A percentile compares a stretch with the other conserved stretches of the same genome.
These are phyloP conservation scores for Liposcelis brunnea DNA, from an alignment of 2,888 invertebrate species.

Conservation along the genomic window DNA sequence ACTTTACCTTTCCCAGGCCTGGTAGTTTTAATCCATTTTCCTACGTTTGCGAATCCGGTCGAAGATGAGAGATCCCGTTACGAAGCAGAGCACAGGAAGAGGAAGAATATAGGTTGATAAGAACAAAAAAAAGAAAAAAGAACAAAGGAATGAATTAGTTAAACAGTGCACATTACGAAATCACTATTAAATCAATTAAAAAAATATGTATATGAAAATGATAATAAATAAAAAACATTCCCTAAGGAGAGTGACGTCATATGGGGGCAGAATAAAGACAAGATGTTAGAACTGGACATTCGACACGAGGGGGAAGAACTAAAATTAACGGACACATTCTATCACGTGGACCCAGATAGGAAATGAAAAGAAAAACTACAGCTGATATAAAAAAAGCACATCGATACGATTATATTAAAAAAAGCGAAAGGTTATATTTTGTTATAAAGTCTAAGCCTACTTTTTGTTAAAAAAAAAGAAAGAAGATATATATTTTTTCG, in stretches of 20 bases:
- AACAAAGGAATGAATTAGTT: slow-evolving; percentile 8
- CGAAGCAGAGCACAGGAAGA: slow-evolving; percentile 4
- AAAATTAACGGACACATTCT: too few relatives aligned
- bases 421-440: too few relatives aligned
- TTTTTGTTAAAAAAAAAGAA: neutral
- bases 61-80: neutral
- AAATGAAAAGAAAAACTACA: too few relatives aligned
- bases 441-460: too few relatives aligned
- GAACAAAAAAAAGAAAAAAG: slow-evolving; percentile 7
- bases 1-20: slow-evolving; percentile 3
- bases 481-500: slow-evolving; percentile 5
- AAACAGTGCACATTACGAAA: slow-evolving; percentile 10
- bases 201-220: neutral
- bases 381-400: too few relatives aligned
- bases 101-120: slow-evolving; percentile 10
- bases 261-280: too few relatives aligned
- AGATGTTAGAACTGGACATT: too few relatives aligned
- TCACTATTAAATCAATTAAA: slow-evolving; percentile 5
- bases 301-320: too few relatives aligned
- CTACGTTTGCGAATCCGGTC: neutral
- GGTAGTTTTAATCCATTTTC: slow-evolving; percentile 1
- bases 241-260: too few relatives aligned
- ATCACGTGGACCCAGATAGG: too few relatives aligned
- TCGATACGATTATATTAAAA: too few relatives aligned
- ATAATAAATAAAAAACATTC: too few relatives aligned